Evolutionary conservation across 2,888 invertebrate genomes (phyloP), one percentile per base, ranked within the genome.

Genomic region (Melinaea menophilus): DNA sequence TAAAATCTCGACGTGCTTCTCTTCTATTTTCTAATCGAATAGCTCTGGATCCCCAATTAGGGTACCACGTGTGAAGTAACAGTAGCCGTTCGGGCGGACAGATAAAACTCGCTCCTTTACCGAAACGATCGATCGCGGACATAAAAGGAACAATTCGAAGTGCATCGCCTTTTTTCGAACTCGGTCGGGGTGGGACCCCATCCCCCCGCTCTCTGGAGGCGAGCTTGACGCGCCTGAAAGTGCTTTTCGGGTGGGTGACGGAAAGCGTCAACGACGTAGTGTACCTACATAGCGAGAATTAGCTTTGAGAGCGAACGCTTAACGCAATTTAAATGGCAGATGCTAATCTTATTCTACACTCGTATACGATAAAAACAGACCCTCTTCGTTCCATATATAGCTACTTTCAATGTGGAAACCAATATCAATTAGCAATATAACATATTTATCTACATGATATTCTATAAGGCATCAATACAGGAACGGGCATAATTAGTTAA

Each of bases 151-250:
- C 90, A 89, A 88, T 88, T 81, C 80, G 79, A 86, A 87, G 86
- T 88, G 86, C 86, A 89, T 88, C 86, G 90, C 89, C 88, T 88
- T 90, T 90, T 90, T 90, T 88, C 86, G 84, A 89, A 86, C 79
- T 82, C 80, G 80, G 80, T 72, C 67, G 75, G 75, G 69, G 77
- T 75, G 71, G 70, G 67, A 68, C 70, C 68, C 72, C 75, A 22
- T 31, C 71, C 67, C 72, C 74, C 71, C 72, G 69, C 74, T 73
- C 75, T 72, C 66, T 76, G 75, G 79, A 83, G 84, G 81, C 68
- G 69, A 68, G 83, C 83, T 86, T 85, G 82, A 81, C 85, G 84
- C 82, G 51, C 79, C 77, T 77, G 79, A 79, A 85, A 88, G 86
- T 86, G 86, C 85, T 85, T 88, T 85, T 82, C 79, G 85, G 85